Percentiles rank a stretch among this genome's conserved stretches.
Conservation (phyloP, 2,797 vertebrate species). For the Onychomys torridus region DNA sequence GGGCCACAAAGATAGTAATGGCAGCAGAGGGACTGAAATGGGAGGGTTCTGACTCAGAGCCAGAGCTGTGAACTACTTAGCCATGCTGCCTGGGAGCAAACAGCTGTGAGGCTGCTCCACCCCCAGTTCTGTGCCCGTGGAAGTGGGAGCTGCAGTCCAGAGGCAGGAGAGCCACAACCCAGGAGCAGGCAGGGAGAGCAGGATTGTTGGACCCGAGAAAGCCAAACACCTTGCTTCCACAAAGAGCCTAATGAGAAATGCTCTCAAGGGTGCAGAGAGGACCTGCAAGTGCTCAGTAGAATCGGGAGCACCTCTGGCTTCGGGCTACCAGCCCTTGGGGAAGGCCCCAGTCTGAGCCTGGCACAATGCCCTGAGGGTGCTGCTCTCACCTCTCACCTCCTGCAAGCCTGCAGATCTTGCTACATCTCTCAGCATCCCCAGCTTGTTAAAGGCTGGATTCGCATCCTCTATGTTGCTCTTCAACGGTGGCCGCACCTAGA, state of each 20-base stretch:
- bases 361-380: neutral
- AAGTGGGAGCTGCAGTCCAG: neutral
- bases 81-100: neutral
- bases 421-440: neutral
- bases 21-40: constrained; percentile 32
- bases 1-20: constrained; percentile 7
- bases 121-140: neutral
- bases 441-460: constrained; percentile 37
- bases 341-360: constrained; percentile 42
- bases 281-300: constrained; percentile 34
- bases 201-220: neutral
- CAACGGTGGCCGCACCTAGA: neutral
- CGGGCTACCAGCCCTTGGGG: neutral
- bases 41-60: constrained; percentile 26
- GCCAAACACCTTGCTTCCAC: neutral
- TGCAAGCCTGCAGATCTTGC: neutral
- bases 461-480: neutral
- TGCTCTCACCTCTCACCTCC: constrained; percentile 57
- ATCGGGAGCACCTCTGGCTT: constrained; percentile 39
- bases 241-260: constrained; percentile 28
- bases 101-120: neutral
- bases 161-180: neutral
- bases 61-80: constrained; percentile 5
- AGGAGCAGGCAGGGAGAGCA: neutral
- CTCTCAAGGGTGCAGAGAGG: constrained; percentile 9